Conservation (phyloP, 2,113 vertebrate genomes). For the Rhagologus leucostigma region DNA sequence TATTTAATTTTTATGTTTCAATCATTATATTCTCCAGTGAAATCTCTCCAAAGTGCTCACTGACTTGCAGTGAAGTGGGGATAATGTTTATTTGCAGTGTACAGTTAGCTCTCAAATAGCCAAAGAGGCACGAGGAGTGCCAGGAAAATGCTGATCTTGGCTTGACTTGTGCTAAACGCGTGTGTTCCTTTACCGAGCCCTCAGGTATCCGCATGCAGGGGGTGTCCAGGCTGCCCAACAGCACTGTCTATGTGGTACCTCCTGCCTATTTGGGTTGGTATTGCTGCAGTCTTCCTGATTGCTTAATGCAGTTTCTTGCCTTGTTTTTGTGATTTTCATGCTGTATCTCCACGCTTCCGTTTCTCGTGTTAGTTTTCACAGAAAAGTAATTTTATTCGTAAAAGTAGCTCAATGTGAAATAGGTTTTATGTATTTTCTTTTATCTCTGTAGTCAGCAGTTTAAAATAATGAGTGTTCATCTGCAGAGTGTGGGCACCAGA, state of each 20-base stretch:
- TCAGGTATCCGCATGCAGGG: constrained; percentile 89
- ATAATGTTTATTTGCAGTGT: neutral
- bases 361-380: neutral
- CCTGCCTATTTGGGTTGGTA: constrained; percentile 87
- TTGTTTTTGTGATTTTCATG: neutral
- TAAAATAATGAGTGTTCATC: neutral
- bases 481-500: neutral
- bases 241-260: constrained; percentile 89
- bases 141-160: neutral
- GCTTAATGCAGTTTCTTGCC: neutral
- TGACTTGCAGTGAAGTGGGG: neutral
- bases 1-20: neutral
- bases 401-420: neutral
- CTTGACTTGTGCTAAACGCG: neutral
- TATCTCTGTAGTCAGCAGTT: neutral
- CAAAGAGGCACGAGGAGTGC: neutral
- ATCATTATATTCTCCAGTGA: neutral
- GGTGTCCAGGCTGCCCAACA: constrained; percentile 89
- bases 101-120: neutral
- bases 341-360: accelerated
- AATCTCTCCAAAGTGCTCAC: neutral
- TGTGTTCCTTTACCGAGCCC: constrained; percentile 69
- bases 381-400: neutral
- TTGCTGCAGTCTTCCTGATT: neutral
- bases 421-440: neutral